phyloP scores from a whole-genome alignment of 2,113 vertebrate species.

The Uria lomvia region DNA sequence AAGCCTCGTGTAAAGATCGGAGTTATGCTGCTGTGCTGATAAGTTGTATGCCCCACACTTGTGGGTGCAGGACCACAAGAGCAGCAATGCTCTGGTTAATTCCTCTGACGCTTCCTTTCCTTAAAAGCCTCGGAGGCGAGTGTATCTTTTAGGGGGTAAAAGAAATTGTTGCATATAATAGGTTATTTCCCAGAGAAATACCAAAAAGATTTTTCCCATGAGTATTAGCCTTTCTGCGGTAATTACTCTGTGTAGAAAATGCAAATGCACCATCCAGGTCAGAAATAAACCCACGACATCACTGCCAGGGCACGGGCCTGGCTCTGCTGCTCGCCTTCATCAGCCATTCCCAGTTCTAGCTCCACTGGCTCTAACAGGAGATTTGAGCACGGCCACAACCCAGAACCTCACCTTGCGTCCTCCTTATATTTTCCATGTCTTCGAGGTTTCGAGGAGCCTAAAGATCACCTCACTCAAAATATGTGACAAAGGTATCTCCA shows the following conservation, averaged over 20 bases:
- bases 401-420: not conserved
- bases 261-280: not conserved
- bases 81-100: not conserved
- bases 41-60: not conserved
- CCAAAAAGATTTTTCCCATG: not conserved
- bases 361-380: not conserved
- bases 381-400: not conserved
- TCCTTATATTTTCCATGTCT: not conserved
- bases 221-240: not conserved
- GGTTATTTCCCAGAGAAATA: not conserved
- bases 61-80: not conserved
- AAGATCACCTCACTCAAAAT: not conserved
- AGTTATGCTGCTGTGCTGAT: not conserved
- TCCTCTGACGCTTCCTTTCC: not conserved
- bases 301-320: not conserved
- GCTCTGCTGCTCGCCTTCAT: not conserved
- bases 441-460: not conserved
- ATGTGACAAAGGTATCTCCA: not conserved
- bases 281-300: not conserved
- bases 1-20: not conserved
- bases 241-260: not conserved
- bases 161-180: not conserved
- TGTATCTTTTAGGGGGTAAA: not conserved
- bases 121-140: not conserved
- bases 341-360: not conserved